These are phyloP conservation scores for Leucopsar rothschildi DNA, from an alignment of 2,113 vertebrate genomes.

Conservation along the genomic window DNA sequence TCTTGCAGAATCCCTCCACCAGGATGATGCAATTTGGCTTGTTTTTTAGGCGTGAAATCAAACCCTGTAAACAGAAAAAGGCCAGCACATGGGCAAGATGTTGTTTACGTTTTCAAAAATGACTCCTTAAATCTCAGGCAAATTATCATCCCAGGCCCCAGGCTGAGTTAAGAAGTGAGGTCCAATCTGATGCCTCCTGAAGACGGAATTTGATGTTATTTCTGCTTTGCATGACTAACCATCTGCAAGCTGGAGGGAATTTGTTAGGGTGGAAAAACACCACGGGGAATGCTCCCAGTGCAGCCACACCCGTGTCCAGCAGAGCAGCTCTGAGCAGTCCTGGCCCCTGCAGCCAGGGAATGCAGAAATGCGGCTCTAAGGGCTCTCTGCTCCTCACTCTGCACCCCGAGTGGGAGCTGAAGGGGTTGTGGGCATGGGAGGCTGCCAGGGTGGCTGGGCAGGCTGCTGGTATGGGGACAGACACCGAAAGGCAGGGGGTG, in stretches of 20 bases:
- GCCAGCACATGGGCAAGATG: slow-evolving; percentile 12
- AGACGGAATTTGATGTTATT: background rate
- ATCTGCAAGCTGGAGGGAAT: background rate
- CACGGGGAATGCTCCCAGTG: background rate
- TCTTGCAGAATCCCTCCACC: background rate
- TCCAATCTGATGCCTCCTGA: background rate
- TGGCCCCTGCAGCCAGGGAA: background rate
- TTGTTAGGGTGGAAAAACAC: background rate
- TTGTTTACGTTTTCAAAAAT: background rate
- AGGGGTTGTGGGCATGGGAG: accelerated
- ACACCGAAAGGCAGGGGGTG: accelerated
- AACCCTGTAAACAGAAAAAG: background rate
- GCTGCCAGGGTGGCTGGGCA: background rate
- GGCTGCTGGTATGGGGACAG: accelerated
- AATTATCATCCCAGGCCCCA: background rate
- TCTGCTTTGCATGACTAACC: background rate
- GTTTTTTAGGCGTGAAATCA: background rate
- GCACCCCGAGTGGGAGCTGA: background rate
- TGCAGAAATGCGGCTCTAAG: accelerated
- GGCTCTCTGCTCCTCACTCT: background rate
- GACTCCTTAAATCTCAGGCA: background rate
- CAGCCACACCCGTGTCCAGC: background rate
- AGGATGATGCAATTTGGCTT: background rate
- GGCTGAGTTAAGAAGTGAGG: background rate
- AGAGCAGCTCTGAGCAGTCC: accelerated